Evolutionary conservation across 2,113 vertebrate species (phyloP).

Genomic region (Dicentrarchus labrax): DNA sequence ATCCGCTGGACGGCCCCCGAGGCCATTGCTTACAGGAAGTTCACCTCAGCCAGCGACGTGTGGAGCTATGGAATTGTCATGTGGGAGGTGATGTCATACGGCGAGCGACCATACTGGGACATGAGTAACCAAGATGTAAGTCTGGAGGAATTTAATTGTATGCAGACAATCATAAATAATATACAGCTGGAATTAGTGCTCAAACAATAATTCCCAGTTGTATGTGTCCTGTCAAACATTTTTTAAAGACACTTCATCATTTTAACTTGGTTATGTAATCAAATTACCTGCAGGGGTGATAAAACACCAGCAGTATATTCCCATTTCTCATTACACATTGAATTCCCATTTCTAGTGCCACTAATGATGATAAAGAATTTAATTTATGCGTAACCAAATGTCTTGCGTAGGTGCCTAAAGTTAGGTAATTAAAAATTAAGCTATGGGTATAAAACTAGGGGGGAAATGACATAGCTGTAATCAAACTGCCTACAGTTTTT

Average conservation of each 20-base stretch:
- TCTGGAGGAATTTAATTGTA: slow-evolving; percentile 43
- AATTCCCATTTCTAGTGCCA: slow-evolving; percentile 27
- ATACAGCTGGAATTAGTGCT: slow-evolving; percentile 3
- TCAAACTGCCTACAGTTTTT: slow-evolving; percentile 16
- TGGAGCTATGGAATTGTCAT: slow-evolving; percentile 99
- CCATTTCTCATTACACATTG: slow-evolving; percentile 32
- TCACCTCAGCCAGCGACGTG: slow-evolving; percentile 96
- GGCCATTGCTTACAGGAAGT: slow-evolving; percentile 98
- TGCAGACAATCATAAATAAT: slow-evolving; percentile 14
- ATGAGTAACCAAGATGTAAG: slow-evolving; percentile 99
- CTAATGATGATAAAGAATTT: slow-evolving; percentile 44
- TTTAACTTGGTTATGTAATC: slow-evolving; percentile 49
- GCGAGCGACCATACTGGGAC: slow-evolving; percentile 98
- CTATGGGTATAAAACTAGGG: not conserved
- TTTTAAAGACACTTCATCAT: slow-evolving; percentile 56
- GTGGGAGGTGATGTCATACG: slow-evolving; percentile 99
- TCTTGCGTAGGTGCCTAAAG: slow-evolving; percentile 11
- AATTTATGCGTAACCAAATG: slow-evolving; percentile 27
- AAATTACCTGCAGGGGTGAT: slow-evolving; percentile 31
- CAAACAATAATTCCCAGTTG: slow-evolving; percentile 12
- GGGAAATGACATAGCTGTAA: not conserved
- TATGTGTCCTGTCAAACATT: slow-evolving; percentile 26
- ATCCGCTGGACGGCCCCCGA: slow-evolving; percentile 99
- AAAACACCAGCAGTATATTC: slow-evolving; percentile 9
- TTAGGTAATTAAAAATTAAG: slow-evolving; percentile 32